These are phyloP conservation scores for Apamea anceps DNA, from an alignment of 2,888 invertebrate species.

Conservation along the genomic window DNA sequence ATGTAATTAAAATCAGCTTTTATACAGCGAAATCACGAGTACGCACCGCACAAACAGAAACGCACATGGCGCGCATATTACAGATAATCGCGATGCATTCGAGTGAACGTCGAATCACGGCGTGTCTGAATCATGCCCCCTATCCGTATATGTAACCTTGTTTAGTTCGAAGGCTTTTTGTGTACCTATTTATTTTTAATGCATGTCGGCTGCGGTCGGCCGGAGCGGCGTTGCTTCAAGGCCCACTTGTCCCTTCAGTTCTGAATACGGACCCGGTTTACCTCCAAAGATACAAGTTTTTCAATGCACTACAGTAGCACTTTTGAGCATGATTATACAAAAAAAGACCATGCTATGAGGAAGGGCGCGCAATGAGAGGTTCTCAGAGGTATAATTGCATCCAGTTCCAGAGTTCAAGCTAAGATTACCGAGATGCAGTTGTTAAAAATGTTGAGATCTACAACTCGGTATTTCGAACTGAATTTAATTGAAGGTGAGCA, in stretches of 20 bases:
- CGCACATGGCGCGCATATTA: slow-evolving; percentile 69
- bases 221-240: slow-evolving; percentile 78
- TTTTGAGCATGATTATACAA: slow-evolving; percentile 63
- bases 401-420: slow-evolving; percentile 58
- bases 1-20: slow-evolving; percentile 70
- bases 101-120: slow-evolving; percentile 76
- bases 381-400: slow-evolving; percentile 63
- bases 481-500: slow-evolving; percentile 4
- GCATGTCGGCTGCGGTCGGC: slow-evolving; percentile 76
- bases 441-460: slow-evolving; percentile 29
- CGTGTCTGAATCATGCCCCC: slow-evolving; percentile 72
- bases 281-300: slow-evolving; percentile 81
- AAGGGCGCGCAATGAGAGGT: slow-evolving; percentile 70
- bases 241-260: slow-evolving; percentile 83
- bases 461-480: not conserved
- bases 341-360: slow-evolving; percentile 73
- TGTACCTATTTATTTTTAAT: slow-evolving; percentile 77
- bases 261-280: slow-evolving; percentile 80
- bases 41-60: slow-evolving; percentile 61
- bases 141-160: slow-evolving; percentile 75
- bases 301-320: slow-evolving; percentile 69
- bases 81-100: slow-evolving; percentile 74
- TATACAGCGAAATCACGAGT: slow-evolving; percentile 52
- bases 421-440: slow-evolving; percentile 30
- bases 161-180: slow-evolving; percentile 78